Percentiles rank a stretch among this genome's conserved stretches.
These are phyloP conservation scores for Orthosia incerta DNA, from an alignment of 2,888 invertebrate species.

Conservation along the genomic window DNA sequence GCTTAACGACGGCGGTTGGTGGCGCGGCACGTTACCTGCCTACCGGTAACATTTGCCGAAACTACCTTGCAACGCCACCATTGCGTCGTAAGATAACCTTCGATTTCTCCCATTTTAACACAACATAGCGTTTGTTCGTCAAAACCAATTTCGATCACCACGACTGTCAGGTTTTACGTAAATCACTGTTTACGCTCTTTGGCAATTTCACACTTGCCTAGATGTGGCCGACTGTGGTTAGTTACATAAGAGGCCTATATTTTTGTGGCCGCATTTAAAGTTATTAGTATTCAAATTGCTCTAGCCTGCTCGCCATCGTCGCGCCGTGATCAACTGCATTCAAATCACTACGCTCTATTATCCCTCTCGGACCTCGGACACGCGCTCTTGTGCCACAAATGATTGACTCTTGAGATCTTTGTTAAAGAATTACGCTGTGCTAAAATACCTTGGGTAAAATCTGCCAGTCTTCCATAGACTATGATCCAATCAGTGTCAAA, in stretches of 20 bases:
- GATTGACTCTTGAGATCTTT: slow-evolving; percentile 51
- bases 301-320: slow-evolving; percentile 37
- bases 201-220: slow-evolving; percentile 69
- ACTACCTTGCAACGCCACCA: slow-evolving; percentile 75
- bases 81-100: slow-evolving; percentile 79
- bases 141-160: slow-evolving; percentile 77
- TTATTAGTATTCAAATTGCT: slow-evolving; percentile 74
- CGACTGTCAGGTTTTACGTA: slow-evolving; percentile 72
- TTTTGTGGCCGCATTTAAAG: slow-evolving; percentile 65
- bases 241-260: slow-evolving; percentile 72
- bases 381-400: slow-evolving; percentile 64
- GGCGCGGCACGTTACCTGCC: slow-evolving; percentile 73
- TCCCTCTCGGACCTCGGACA: slow-evolving; percentile 65
- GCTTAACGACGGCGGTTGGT: slow-evolving; percentile 73
- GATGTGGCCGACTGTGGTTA: slow-evolving; percentile 63
- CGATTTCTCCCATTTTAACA: slow-evolving; percentile 85
- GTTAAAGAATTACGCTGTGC: slow-evolving; percentile 32
- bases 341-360: slow-evolving; percentile 70
- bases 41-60: slow-evolving; percentile 74
- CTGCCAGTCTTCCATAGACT: slow-evolving; percentile 2
- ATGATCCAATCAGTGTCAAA: slow-evolving; percentile 2
- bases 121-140: slow-evolving; percentile 79
- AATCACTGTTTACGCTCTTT: slow-evolving; percentile 64
- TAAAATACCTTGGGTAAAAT: slow-evolving; percentile 17
- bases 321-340: slow-evolving; percentile 70